A percentile compares a stretch with the other conserved stretches of the same genome.
phyloP scores from a whole-genome alignment of 2,113 vertebrate species.

The Bos javanicus region DNA sequence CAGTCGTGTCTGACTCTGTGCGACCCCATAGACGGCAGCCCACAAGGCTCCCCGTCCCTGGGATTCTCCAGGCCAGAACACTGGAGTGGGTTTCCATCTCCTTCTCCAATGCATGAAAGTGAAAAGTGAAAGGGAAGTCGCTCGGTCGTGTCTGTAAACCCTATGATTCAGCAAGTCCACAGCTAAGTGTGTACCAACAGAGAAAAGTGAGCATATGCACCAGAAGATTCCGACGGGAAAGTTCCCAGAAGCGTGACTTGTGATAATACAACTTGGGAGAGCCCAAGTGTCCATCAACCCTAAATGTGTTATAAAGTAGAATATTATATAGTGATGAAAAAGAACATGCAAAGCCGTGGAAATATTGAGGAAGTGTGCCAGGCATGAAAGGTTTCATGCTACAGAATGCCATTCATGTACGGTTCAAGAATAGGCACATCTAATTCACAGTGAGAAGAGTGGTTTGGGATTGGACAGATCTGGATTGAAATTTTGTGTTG shows the following conservation, averaged over 20 bases:
- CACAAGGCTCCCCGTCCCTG: too few species aligned
- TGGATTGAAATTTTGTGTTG: not conserved
- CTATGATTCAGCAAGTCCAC: not conserved
- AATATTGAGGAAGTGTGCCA: not conserved
- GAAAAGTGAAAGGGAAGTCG: too few species aligned
- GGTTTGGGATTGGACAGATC: not conserved
- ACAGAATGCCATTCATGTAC: not conserved
- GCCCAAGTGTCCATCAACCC: not conserved
- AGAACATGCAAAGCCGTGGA: not conserved
- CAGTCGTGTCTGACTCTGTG: too few species aligned
- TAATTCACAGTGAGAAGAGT: not conserved
- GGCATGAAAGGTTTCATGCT: not conserved
- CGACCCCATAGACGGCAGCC: too few species aligned
- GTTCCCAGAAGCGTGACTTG: not conserved
- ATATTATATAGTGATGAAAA: not conserved
- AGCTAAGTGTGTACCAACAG: not conserved
- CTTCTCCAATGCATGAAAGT: too few species aligned
- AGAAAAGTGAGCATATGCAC: not conserved
- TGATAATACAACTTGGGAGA: not conserved
- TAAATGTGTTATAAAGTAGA: not conserved
- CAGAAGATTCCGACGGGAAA: not conserved
- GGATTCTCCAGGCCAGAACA: too few species aligned
- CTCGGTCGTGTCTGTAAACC: too few species aligned
- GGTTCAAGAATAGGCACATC: not conserved
- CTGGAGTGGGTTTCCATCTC: too few species aligned